Percentiles rank a stretch among this genome's conserved stretches.
Evolutionary conservation across 2,797 vertebrate genomes (phyloP).

Genomic region (Sebastes itinus): DNA sequence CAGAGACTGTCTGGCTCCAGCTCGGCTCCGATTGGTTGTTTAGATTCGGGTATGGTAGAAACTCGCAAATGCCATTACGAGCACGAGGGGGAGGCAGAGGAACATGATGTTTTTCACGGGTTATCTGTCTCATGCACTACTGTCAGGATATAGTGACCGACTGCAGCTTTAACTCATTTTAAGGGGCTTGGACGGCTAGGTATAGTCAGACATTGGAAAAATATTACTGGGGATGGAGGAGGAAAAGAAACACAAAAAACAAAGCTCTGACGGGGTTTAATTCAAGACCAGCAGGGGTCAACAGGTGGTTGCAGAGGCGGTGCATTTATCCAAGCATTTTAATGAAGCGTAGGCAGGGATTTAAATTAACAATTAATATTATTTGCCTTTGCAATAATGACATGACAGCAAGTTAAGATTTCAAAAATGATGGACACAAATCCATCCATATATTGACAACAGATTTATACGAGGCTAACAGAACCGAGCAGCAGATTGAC

Average conservation of each 20-base stretch:
- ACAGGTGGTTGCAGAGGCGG: not conserved
- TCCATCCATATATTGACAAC: not conserved
- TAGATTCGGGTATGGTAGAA: too few species aligned
- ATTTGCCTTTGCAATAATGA: not conserved
- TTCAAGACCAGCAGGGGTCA: not conserved
- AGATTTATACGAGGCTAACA: not conserved
- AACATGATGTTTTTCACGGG: too few species aligned
- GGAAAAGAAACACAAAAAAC: not conserved
- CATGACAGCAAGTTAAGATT: not conserved
- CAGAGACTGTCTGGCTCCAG: too few species aligned
- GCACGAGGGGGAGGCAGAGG: too few species aligned
- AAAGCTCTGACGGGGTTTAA: not conserved
- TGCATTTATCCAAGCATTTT: not conserved
- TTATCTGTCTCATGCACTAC: too few species aligned
- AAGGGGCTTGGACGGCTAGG: too few species aligned
- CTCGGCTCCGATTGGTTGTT: too few species aligned
- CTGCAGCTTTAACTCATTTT: not conserved
- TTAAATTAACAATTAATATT: too few species aligned
- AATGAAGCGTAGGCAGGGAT: rapidly evolving
- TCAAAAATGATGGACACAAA: not conserved
- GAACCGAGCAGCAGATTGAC: too few species aligned
- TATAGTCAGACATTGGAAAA: not conserved
- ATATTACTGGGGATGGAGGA: not conserved
- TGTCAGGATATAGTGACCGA: too few species aligned
- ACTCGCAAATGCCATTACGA: too few species aligned